These are phyloP conservation scores for Pachycephus smyrnensis DNA, from an alignment of 2,888 invertebrate genomes.

Conservation along the genomic window DNA sequence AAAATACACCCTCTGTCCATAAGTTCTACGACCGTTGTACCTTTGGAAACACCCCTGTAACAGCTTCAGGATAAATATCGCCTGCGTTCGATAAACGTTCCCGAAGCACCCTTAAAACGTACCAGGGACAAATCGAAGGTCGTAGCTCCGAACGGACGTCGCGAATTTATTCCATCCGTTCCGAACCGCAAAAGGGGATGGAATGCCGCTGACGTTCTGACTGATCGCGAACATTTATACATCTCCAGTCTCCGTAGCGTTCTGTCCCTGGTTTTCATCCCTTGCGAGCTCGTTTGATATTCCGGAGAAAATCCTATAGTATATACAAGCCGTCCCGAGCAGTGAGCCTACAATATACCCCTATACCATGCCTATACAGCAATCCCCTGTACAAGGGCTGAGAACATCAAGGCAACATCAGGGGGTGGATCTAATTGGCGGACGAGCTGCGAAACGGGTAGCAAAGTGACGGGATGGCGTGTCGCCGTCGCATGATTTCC, in stretches of 20 bases:
- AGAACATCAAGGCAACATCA: slow-evolving; percentile 8
- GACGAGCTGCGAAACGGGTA: slow-evolving; percentile 1
- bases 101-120: too few relatives aligned
- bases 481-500: slow-evolving; percentile 63
- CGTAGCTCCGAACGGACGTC: slow-evolving; percentile 21
- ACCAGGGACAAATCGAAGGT: too few relatives aligned
- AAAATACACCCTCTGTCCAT: too few relatives aligned
- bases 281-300: slow-evolving; percentile 49
- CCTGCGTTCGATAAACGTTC: too few relatives aligned
- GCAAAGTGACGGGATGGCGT: slow-evolving; percentile 47
- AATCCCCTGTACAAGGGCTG: slow-evolving; percentile 10
- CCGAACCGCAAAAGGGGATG: slow-evolving; percentile 37
- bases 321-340: too few relatives aligned
- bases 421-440: slow-evolving; percentile 11
- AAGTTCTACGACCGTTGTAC: too few relatives aligned
- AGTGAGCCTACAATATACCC: too few relatives aligned
- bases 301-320: slow-evolving; percentile 30
- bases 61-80: too few relatives aligned
- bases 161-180: slow-evolving; percentile 54
- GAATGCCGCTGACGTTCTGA: slow-evolving; percentile 20
- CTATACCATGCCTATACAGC: too few relatives aligned
- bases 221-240: slow-evolving; percentile 22
- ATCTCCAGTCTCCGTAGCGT: slow-evolving; percentile 1
- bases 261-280: slow-evolving; percentile 44
- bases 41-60: too few relatives aligned